These are phyloP conservation scores for Manis javanica DNA, from an alignment of 2,797 vertebrate species.

Conservation along the genomic window DNA sequence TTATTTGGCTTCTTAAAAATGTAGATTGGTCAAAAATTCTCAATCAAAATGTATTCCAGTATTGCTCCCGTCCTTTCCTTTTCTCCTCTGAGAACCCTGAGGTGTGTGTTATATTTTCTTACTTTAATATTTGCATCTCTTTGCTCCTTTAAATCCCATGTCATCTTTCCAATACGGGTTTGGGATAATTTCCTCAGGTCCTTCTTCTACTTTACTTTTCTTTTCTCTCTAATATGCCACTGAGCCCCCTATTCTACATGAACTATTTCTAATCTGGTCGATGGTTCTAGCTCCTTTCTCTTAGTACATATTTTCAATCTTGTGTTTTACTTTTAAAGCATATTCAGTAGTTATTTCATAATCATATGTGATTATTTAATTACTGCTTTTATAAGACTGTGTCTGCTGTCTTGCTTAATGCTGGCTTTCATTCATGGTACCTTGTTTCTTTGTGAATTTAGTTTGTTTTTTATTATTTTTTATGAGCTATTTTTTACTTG, in stretches of 20 bases:
- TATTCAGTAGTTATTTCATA: neutral
- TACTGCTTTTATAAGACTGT: neutral
- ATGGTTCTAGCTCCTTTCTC: neutral
- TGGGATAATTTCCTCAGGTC: neutral
- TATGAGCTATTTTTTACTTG: neutral
- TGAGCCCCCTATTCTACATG: neutral
- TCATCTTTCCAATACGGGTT: neutral
- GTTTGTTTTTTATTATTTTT: neutral
- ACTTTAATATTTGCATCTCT: neutral
- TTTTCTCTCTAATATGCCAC: neutral
- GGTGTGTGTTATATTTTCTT: neutral
- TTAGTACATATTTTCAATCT: neutral
- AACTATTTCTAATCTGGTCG: neutral
- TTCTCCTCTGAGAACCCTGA: neutral
- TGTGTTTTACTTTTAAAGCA: slow-evolving; percentile 4
- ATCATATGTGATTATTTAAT: neutral
- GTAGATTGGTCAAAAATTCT: neutral
- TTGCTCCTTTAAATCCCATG: neutral
- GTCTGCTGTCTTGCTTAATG: neutral
- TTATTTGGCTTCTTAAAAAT: slow-evolving; percentile 1
- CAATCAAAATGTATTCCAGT: neutral
- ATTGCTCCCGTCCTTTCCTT: neutral
- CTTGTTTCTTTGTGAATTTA: neutral
- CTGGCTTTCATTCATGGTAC: neutral
- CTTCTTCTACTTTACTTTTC: neutral